phyloP scores from a whole-genome alignment of 2,888 invertebrate species.

The Volucella zonaria region DNA sequence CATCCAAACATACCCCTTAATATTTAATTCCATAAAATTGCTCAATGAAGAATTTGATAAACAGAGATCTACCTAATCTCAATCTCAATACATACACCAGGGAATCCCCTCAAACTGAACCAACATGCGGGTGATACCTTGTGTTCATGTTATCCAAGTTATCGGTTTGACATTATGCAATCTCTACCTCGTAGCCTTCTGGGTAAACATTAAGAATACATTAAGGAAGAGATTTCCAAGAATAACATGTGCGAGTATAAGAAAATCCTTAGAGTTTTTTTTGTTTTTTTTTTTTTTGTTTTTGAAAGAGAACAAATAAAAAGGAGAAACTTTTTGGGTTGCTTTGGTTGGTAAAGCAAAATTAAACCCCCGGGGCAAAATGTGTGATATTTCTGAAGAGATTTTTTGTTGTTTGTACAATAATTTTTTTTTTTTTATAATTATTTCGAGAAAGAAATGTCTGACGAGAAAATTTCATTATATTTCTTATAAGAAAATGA shows the following conservation, averaged over 20 bases:
- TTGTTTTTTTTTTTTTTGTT: not conserved
- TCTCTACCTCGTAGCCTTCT: conserved; percentile 28
- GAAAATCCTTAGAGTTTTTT: not conserved
- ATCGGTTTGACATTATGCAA: conserved; percentile 46
- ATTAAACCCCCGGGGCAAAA: conserved; percentile 7
- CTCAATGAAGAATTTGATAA: conserved; percentile 28
- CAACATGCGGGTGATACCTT: conserved; percentile 3
- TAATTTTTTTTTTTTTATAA: not conserved
- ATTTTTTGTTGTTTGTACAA: not conserved
- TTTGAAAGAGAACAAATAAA: not conserved
- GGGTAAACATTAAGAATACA: conserved; percentile 48
- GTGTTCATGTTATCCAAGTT: conserved; percentile 28
- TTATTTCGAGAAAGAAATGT: too few species aligned
- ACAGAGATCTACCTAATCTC: conserved; percentile 32
- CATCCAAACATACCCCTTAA: conserved; percentile 5
- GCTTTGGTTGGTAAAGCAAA: not conserved
- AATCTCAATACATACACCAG: conserved; percentile 17
- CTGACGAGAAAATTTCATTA: too few species aligned
- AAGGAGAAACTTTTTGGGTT: not conserved
- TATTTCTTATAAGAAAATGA: not conserved
- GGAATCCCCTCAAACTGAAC: conserved; percentile 26
- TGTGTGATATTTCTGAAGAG: not conserved
- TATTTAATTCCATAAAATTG: conserved; percentile 40
- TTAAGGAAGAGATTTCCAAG: conserved; percentile 39
- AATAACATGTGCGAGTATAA: not conserved